A percentile compares a stretch with the other conserved stretches of the same genome.
Evolutionary conservation across 2,888 invertebrate genomes (phyloP).

Genomic region (Sarcophaga variegata): DNA sequence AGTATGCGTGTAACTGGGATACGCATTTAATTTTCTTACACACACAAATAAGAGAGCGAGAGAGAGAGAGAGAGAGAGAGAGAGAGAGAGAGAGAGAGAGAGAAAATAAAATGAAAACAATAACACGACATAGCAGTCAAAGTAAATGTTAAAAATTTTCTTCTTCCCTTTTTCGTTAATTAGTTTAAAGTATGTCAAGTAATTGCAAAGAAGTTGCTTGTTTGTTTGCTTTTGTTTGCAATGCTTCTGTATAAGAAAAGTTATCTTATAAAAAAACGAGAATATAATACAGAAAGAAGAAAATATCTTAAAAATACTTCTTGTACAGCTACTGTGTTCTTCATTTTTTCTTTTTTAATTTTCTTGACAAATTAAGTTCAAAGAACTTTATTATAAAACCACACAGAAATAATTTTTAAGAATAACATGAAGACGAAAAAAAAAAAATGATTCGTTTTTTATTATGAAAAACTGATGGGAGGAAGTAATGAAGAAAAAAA

Average conservation of each 20-base stretch:
- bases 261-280: neutral
- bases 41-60: too few relatives aligned
- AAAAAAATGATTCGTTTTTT: neutral
- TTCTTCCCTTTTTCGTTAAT: conserved; percentile 5
- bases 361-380: conserved; percentile 16
- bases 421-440: too few relatives aligned
- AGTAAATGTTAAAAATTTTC: neutral
- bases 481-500: neutral
- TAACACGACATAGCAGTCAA: neutral
- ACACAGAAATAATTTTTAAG: neutral
- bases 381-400: conserved; percentile 6
- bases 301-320: neutral
- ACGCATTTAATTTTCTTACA: too few relatives aligned
- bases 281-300: too few relatives aligned
- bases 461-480: neutral
- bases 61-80: too few relatives aligned
- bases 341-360: neutral
- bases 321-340: neutral
- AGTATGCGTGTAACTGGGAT: too few relatives aligned
- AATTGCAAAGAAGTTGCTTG: conserved; percentile 1
- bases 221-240: neutral
- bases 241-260: too few relatives aligned
- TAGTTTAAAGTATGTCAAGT: neutral
- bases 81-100: too few relatives aligned
- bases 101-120: too few relatives aligned